Percentiles rank a stretch among this genome's conserved stretches.
Conservation (phyloP, 1,140 invertebrate genomes). For the Polypedilum vanderplanki region DNA sequence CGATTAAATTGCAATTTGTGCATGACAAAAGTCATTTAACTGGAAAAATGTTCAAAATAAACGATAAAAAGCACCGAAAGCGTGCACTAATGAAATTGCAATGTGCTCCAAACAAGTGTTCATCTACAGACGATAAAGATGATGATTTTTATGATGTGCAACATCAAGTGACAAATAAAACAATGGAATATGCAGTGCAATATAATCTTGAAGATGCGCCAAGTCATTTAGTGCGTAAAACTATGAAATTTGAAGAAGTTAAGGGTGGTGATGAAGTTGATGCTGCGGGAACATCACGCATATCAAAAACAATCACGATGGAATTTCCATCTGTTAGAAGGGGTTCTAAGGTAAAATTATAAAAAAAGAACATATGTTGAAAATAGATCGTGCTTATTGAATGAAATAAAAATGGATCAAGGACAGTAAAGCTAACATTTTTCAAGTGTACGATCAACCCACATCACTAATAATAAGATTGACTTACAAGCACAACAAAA, state of each 20-base stretch:
- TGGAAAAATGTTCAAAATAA: background rate
- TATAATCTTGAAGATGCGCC: constrained; percentile 15
- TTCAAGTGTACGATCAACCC: constrained; percentile 23
- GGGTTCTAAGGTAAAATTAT: background rate
- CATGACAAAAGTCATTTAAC: background rate
- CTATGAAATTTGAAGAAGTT: constrained; percentile 1
- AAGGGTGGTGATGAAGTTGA: background rate
- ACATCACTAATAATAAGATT: background rate
- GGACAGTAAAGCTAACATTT: background rate
- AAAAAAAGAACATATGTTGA: background rate
- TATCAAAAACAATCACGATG: background rate
- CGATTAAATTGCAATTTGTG: background rate
- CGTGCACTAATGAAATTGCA: constrained; percentile 18
- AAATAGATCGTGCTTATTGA: background rate
- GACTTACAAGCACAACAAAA: background rate
- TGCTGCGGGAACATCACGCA: background rate
- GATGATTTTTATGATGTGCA: constrained; percentile 12
- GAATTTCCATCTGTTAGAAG: background rate
- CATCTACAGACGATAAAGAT: background rate
- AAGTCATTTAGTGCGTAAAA: background rate
- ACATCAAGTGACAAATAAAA: background rate
- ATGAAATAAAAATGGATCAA: constrained; percentile 25
- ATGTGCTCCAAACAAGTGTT: background rate
- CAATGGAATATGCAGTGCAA: background rate
- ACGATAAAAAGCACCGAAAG: constrained; percentile 22